Evolutionary conservation across 2,797 vertebrate species (phyloP).

Genomic region (Poecilia wingei): DNA sequence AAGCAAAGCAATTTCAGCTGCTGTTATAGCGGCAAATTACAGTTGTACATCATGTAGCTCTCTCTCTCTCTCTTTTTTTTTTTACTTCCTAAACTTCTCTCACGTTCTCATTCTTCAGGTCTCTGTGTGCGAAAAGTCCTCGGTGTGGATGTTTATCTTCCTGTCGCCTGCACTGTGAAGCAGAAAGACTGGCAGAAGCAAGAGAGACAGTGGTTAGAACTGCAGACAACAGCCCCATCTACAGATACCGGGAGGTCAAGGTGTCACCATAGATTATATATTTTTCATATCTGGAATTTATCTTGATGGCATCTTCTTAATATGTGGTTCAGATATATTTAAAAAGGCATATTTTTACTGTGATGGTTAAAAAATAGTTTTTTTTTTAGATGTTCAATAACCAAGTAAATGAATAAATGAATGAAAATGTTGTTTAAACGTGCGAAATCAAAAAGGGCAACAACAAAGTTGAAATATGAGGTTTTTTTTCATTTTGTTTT

Average conservation of each 20-base stretch:
- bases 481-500: neutral
- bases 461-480: neutral
- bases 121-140: slow-evolving; percentile 21
- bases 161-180: slow-evolving; percentile 67
- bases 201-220: slow-evolving; percentile 24
- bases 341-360: neutral
- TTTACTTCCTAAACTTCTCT: slow-evolving; percentile 55
- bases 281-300: neutral
- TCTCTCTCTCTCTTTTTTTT: slow-evolving; percentile 19
- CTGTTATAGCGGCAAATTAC: slow-evolving; percentile 77
- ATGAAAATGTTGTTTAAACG: neutral
- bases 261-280: neutral
- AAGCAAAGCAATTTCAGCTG: slow-evolving; percentile 81
- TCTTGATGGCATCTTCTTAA: neutral
- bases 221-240: slow-evolving; percentile 80
- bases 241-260: slow-evolving; percentile 48
- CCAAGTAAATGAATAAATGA: neutral
- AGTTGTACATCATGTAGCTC: slow-evolving; percentile 80
- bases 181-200: slow-evolving; percentile 44
- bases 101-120: slow-evolving; percentile 10
- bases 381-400: neutral
- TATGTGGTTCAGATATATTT: neutral
- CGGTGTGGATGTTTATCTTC: slow-evolving; percentile 57
- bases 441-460: neutral
- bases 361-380: neutral